Evolutionary conservation across 2,113 vertebrate species (phyloP).

Genomic region (Bettongia penicillata): DNA sequence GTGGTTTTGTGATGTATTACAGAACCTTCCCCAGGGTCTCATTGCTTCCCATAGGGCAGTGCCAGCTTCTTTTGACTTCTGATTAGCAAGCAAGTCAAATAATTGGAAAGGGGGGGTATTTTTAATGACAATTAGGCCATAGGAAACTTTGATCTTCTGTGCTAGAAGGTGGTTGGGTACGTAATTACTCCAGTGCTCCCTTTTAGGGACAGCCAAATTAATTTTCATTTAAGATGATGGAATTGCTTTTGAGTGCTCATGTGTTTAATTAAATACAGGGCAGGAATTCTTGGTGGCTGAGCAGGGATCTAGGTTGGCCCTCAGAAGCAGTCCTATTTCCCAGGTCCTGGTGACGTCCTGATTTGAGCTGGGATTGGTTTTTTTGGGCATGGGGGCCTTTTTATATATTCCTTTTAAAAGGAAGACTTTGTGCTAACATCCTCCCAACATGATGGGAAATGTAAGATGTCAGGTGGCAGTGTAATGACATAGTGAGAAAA

Average conservation of each 20-base stretch:
- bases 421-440: not conserved
- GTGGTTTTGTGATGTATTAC: not conserved
- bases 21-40: not conserved
- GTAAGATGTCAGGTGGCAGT: accelerated
- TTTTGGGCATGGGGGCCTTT: not conserved
- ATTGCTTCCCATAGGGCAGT: not conserved
- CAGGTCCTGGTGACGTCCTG: not conserved
- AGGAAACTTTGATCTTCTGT: not conserved
- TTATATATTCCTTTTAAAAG: accelerated
- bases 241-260: not conserved
- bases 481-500: not conserved
- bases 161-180: not conserved
- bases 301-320: not conserved
- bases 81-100: not conserved
- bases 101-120: no score
- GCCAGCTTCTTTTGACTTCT: not conserved
- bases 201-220: not conserved
- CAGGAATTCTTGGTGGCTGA: not conserved
- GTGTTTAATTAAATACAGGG: constrained; percentile 33
- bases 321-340: no score
- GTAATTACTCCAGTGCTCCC: not conserved
- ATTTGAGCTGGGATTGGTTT: accelerated
- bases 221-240: not conserved
- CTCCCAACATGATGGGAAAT: not conserved
- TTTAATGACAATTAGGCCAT: not conserved